These are phyloP conservation scores for Brachionus rotundiformis DNA, from an alignment of 1,140 invertebrate species.

Conservation along the genomic window DNA sequence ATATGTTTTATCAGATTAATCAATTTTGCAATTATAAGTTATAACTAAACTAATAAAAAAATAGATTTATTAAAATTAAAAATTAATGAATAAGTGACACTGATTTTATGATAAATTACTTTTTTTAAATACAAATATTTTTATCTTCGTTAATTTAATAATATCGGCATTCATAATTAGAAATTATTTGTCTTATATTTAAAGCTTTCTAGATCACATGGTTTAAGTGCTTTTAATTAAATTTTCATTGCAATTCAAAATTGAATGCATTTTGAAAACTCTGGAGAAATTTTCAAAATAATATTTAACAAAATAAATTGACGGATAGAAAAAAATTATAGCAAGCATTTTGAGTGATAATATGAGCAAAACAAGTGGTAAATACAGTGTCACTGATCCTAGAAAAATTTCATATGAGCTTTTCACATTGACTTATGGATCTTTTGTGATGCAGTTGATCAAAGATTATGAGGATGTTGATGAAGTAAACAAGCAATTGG, in stretches of 20 bases:
- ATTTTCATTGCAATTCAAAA: background rate
- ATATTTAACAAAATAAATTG: background rate
- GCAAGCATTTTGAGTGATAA: background rate
- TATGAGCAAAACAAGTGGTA: slow-evolving; percentile 29
- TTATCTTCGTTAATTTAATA: background rate
- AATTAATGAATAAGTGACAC: background rate
- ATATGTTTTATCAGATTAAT: too few species aligned
- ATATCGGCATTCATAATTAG: background rate
- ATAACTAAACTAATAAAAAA: too few species aligned
- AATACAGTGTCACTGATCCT: background rate
- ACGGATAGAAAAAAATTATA: background rate
- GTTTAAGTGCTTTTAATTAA: background rate
- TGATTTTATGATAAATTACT: too few species aligned
- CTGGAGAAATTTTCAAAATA: background rate
- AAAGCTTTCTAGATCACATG: slow-evolving; percentile 1
- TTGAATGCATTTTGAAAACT: background rate
- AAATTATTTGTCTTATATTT: background rate
- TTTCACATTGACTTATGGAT: slow-evolving; percentile 94
- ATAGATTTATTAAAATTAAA: too few species aligned
- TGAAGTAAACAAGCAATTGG: slow-evolving; percentile 71
- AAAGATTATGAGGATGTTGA: slow-evolving; percentile 96
- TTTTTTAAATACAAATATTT: too few species aligned
- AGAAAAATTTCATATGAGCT: slow-evolving; percentile 69
- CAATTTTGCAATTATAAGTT: too few species aligned
- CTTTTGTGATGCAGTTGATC: slow-evolving; percentile 89